phyloP scores from a whole-genome alignment of 2,888 invertebrate species.

The Caenorhabditis panamensis region DNA sequence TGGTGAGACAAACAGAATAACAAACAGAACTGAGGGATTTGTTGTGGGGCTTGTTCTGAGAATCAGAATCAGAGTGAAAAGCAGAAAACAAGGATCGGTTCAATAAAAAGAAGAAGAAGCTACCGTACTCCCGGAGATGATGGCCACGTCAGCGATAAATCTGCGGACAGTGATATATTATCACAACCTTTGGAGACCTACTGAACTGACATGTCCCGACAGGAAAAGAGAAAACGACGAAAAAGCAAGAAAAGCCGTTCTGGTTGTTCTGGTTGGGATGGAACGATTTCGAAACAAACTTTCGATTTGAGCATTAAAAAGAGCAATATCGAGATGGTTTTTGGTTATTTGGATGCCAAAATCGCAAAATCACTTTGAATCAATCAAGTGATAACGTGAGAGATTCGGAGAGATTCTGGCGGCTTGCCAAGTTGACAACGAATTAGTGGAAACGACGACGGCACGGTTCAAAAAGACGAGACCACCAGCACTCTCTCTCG shows the following conservation, averaged over 20 bases:
- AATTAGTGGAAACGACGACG: slow-evolving; percentile 54
- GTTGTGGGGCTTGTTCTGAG: too few relatives aligned
- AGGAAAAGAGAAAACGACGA: neutral
- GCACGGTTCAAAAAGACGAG: slow-evolving; percentile 56
- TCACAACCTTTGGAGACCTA: slow-evolving; percentile 37
- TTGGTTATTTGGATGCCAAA: too few relatives aligned
- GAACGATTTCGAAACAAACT: neutral
- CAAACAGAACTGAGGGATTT: too few relatives aligned
- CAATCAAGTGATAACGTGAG: slow-evolving; percentile 49
- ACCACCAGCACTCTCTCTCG: slow-evolving; percentile 27
- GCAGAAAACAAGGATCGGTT: neutral
- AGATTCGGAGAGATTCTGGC: slow-evolving; percentile 43
- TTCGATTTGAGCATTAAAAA: too few relatives aligned
- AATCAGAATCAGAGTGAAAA: too few relatives aligned
- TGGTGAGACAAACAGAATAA: too few relatives aligned
- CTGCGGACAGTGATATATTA: slow-evolving; percentile 39
- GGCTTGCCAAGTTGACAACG: slow-evolving; percentile 33
- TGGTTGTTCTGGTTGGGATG: neutral
- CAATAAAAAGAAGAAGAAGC: neutral
- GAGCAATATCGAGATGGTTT: too few relatives aligned
- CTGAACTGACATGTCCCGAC: neutral
- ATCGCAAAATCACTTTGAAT: slow-evolving; percentile 50
- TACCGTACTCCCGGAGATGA: slow-evolving; percentile 12
- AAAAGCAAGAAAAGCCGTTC: neutral
- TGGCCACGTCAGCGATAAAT: slow-evolving; percentile 27